Conservation (phyloP, 1,140 invertebrate genomes). For the Lepidotrigona ventralis region DNA sequence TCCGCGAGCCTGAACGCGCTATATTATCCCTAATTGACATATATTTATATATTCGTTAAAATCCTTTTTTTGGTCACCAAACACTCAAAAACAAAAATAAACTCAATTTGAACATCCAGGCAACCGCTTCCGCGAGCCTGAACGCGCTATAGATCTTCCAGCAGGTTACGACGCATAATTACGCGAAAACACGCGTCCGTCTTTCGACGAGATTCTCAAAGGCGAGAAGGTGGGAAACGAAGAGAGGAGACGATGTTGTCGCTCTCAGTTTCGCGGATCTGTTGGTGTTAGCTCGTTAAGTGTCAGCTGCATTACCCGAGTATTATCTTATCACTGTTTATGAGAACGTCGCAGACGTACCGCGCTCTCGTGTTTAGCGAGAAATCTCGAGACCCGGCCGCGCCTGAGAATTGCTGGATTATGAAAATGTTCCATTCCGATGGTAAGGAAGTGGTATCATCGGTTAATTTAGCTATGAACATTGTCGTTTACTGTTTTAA, state of each 20-base stretch:
- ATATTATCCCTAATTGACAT: neutral
- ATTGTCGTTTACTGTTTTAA: no score
- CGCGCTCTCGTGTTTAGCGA: neutral
- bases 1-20: neutral
- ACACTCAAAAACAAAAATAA: neutral
- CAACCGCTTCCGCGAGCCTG: no score
- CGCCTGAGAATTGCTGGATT: neutral
- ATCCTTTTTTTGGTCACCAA: no score
- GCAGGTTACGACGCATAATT: neutral
- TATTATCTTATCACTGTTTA: constrained; percentile 61
- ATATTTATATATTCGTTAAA: neutral
- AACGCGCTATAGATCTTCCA: neutral
- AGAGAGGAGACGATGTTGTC: neutral
- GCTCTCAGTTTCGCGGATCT: neutral
- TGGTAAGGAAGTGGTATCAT: no score
- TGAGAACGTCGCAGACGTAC: constrained; percentile 23
- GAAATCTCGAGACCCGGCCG: constrained; percentile 3
- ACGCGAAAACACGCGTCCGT: neutral
- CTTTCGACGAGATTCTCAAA: neutral
- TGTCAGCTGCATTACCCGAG: constrained; percentile 40
- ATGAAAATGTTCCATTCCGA: neutral
- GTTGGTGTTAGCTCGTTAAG: constrained; percentile 57
- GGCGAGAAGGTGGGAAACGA: no score
- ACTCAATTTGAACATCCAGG: neutral
- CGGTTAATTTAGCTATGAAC: no score